Conservation (phyloP, 2,113 vertebrate species). For the Oreochromis tanganicae region DNA sequence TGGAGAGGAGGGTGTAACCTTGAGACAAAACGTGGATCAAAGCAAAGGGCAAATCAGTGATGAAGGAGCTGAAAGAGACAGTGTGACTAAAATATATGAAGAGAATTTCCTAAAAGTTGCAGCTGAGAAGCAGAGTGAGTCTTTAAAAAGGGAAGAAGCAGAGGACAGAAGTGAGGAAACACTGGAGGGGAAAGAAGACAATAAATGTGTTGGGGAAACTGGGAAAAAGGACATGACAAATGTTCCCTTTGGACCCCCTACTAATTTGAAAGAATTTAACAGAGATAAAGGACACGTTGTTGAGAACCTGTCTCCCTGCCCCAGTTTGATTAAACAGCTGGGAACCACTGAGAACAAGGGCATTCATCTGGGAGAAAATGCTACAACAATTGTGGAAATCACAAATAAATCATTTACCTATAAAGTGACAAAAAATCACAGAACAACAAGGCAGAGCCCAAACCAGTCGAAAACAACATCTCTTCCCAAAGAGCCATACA, state of each 20-base stretch:
- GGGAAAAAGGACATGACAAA: slow-evolving; percentile 21
- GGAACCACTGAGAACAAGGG: neutral
- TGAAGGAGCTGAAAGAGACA: neutral
- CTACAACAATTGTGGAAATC: neutral
- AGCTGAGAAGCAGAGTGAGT: neutral
- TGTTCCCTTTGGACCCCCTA: neutral
- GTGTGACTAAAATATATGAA: neutral
- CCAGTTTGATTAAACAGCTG: slow-evolving; percentile 30
- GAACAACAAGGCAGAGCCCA: neutral
- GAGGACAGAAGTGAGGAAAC: neutral
- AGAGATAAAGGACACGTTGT: neutral
- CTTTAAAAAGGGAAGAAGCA: neutral
- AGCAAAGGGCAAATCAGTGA: neutral
- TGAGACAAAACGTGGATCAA: neutral
- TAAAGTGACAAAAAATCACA: slow-evolving; percentile 18
- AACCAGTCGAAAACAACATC: neutral
- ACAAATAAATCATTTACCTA: slow-evolving; percentile 12
- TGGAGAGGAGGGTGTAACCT: neutral
- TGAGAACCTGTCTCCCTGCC: slow-evolving; percentile 2
- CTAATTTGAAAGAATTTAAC: neutral
- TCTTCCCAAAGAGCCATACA: neutral
- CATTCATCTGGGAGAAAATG: neutral
- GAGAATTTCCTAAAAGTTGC: neutral
- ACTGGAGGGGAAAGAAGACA: neutral
- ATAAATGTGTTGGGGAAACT: neutral